Conservation (phyloP, 2,797 vertebrate species). For the Caiman crocodilus region DNA sequence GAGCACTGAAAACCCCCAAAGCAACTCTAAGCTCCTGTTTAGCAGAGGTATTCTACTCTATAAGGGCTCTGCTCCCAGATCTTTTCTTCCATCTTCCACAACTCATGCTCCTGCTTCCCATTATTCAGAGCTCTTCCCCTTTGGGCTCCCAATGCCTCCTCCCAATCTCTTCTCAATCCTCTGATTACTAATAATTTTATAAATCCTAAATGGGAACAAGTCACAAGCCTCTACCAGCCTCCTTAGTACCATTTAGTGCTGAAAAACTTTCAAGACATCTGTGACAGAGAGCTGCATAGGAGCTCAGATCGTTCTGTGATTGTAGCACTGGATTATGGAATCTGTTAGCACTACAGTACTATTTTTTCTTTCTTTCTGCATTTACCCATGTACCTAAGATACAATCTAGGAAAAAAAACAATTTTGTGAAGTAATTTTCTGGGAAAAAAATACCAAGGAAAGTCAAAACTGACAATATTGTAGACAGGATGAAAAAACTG, state of each 20-base stretch:
- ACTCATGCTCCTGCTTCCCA: not conserved
- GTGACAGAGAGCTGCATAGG: not conserved
- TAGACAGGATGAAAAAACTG: not conserved
- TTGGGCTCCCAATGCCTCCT: not conserved
- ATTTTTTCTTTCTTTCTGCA: not conserved
- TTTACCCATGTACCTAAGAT: not conserved
- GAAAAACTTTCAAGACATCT: not conserved
- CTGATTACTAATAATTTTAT: not conserved
- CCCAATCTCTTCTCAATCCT: not conserved
- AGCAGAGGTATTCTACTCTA: not conserved
- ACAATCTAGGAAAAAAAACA: not conserved
- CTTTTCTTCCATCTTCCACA: not conserved
- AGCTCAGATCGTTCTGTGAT: not conserved
- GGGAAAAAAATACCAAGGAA: not conserved
- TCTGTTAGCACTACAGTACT: not conserved
- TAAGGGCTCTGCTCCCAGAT: not conserved
- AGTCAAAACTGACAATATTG: not conserved
- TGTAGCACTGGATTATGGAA: not conserved
- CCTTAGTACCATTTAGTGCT: not conserved
- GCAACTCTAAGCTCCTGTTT: not conserved
- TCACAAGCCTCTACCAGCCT: rapidly evolving
- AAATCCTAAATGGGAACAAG: not conserved
- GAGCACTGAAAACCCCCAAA: not conserved
- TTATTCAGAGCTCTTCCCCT: not conserved
- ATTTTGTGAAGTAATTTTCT: not conserved